A percentile compares a stretch with the other conserved stretches of the same genome.
Evolutionary conservation across 2,797 vertebrate species (phyloP).

Genomic region (Enoplosus armatus): DNA sequence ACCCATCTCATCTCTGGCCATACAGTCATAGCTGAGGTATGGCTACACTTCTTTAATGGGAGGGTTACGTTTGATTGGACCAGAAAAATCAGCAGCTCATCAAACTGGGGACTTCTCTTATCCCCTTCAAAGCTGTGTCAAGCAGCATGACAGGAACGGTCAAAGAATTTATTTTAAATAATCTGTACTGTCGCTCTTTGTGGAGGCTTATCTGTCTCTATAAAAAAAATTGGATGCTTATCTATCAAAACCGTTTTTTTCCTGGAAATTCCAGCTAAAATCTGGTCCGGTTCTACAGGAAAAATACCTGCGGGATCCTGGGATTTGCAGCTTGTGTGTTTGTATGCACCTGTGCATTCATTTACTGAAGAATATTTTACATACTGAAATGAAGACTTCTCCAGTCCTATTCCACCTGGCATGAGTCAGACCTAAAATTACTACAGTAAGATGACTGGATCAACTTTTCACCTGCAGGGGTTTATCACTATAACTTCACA

Average conservation of each 20-base stretch:
- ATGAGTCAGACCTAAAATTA: not conserved
- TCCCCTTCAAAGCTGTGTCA: slow-evolving; percentile 7
- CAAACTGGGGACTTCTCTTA: not conserved
- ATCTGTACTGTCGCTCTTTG: no score
- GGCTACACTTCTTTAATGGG: slow-evolving; percentile 43
- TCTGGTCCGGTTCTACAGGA: not conserved
- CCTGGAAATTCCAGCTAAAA: not conserved
- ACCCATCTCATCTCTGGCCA: slow-evolving; percentile 53
- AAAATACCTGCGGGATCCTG: not conserved
- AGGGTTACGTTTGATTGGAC: slow-evolving; percentile 42
- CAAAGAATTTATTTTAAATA: slow-evolving; percentile 11
- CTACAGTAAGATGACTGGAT: not conserved
- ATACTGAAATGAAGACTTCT: not conserved
- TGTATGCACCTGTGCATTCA: not conserved
- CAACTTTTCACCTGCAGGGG: not conserved
- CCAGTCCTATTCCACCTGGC: not conserved
- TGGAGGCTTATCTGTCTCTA: not conserved
- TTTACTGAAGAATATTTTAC: not conserved
- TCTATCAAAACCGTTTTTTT: not conserved
- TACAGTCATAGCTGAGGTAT: slow-evolving; percentile 14
- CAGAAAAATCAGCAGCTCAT: slow-evolving; percentile 31
- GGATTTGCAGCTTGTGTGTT: not conserved
- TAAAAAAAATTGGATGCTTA: not conserved
- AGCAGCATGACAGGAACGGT: not conserved
- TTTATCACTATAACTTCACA: slow-evolving; percentile 6